Evolutionary conservation across 23 tunicate genomes (phyloP), one percentile per base, ranked within the genome.

Genomic region (Oikopleura albicans): DNA sequence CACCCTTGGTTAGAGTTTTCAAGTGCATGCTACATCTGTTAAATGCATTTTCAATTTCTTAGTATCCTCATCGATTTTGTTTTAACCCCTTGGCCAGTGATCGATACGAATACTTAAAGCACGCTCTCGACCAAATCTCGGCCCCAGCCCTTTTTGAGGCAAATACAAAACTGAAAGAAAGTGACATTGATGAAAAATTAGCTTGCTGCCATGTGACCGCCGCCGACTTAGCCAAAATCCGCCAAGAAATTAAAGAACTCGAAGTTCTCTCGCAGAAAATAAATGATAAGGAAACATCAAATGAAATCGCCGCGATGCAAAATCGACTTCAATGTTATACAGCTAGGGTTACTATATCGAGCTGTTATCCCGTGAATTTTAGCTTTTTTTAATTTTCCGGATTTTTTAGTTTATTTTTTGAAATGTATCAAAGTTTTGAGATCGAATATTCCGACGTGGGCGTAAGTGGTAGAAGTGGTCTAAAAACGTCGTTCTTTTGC

Each of bases 161-260:
- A 34, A 31, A 12, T 4, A 2, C 37, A 2, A 12, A 16, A 29
- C 36, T 29, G 35, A 71, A 71, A 71, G 79, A 71, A 71, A 29
- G 35, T 31, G 79, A 71, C 27, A 71, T 71, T 31, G 79, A 71
- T 22, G 35, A 71, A 29, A 71, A 71, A 31, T 29, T 71, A 4
- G 79, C 79, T 71, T 71, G 79, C 37, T 71, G 79, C 79, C 79
- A 71, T 29, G 79, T 71, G 36, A 71, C 79, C 28, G 35, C 35
- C 79, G 79, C 79, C 2, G 79, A 71, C 31, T 29, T 71, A 2
- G 79, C 79, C 4, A 71, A 71, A 71, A 34, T 71, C 4, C 79
- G 79, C 79, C 36, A 71, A 71, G 79, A 71, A 12, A 12, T 71
- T 4, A 71, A 71, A 29, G 79, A 71, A 71, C 27, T 71, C 79